Evolutionary conservation across 2,797 vertebrate species (phyloP).

Genomic region (Arremon brunneinucha): DNA sequence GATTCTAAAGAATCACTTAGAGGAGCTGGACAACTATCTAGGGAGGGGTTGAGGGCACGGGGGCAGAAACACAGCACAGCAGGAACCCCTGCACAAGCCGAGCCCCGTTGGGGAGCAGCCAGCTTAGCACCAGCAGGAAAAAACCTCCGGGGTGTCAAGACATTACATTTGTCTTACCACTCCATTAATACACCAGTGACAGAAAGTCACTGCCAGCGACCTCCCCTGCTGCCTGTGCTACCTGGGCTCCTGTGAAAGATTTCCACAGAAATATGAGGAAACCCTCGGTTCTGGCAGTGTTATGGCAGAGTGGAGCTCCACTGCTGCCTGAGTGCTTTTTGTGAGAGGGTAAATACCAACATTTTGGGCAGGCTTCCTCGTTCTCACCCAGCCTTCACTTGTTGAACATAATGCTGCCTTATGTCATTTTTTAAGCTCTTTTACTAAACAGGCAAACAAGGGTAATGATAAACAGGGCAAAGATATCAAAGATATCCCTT

Average conservation of each 20-base stretch:
- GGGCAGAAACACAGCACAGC: background rate
- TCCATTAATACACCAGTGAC: slow-evolving; percentile 26
- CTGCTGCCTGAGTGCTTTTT: background rate
- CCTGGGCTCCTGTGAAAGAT: background rate
- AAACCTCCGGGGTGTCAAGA: background rate
- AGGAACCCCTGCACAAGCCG: fast-evolving
- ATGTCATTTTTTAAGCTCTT: background rate
- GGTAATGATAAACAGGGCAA: background rate
- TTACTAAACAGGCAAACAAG: background rate
- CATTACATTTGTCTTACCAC: background rate
- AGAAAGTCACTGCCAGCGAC: slow-evolving; percentile 40
- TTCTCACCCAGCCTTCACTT: background rate
- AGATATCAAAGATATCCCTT: background rate
- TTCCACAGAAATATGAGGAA: slow-evolving; percentile 8
- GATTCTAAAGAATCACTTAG: background rate
- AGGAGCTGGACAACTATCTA: fast-evolving
- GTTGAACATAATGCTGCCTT: background rate
- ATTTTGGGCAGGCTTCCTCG: background rate
- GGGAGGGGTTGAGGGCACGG: fast-evolving
- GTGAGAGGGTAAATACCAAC: background rate
- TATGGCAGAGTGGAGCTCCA: background rate
- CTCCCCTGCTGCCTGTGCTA: slow-evolving; percentile 26
- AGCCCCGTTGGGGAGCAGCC: background rate
- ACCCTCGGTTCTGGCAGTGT: fast-evolving
- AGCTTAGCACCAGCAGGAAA: slow-evolving; percentile 41